These are phyloP conservation scores for Fragum fragum DNA, from an alignment of 2,888 invertebrate species.

Conservation along the genomic window DNA sequence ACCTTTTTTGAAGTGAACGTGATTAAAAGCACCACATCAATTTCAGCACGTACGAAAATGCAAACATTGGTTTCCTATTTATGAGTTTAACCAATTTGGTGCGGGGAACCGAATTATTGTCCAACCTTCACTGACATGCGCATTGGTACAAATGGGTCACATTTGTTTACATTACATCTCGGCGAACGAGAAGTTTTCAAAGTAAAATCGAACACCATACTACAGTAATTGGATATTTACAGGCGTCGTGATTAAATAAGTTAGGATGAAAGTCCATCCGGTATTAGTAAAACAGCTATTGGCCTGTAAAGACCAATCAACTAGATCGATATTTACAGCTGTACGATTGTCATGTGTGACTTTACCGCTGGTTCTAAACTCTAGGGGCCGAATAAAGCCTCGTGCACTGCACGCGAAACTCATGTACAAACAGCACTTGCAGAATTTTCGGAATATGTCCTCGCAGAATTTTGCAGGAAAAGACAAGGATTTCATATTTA, in stretches of 20 bases:
- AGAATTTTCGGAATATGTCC: slow-evolving; percentile 36
- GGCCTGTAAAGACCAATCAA: not conserved
- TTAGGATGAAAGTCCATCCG: slow-evolving; percentile 1
- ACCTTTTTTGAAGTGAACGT: too few species aligned
- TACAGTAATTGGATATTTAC: not conserved
- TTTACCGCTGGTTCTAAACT: not conserved
- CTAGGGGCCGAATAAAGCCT: not conserved
- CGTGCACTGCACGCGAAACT: not conserved
- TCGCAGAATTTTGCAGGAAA: slow-evolving; percentile 55
- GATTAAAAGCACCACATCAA: too few species aligned
- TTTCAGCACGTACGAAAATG: too few species aligned
- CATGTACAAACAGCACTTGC: slow-evolving; percentile 41
- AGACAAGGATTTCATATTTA: slow-evolving; percentile 71
- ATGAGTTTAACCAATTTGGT: too few species aligned
- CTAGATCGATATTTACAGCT: slow-evolving; percentile 3
- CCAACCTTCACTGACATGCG: slow-evolving; percentile 42
- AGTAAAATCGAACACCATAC: not conserved
- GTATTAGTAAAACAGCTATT: not conserved
- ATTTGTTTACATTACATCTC: slow-evolving; percentile 37
- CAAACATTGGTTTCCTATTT: too few species aligned
- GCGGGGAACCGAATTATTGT: not conserved
- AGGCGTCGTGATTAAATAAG: not conserved
- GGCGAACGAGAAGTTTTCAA: not conserved
- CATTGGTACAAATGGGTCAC: slow-evolving; percentile 28
- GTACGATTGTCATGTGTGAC: not conserved